A percentile compares a stretch with the other conserved stretches of the same genome.
Conservation (phyloP, 1,140 invertebrate species). For the Leptopilina clavipes region DNA sequence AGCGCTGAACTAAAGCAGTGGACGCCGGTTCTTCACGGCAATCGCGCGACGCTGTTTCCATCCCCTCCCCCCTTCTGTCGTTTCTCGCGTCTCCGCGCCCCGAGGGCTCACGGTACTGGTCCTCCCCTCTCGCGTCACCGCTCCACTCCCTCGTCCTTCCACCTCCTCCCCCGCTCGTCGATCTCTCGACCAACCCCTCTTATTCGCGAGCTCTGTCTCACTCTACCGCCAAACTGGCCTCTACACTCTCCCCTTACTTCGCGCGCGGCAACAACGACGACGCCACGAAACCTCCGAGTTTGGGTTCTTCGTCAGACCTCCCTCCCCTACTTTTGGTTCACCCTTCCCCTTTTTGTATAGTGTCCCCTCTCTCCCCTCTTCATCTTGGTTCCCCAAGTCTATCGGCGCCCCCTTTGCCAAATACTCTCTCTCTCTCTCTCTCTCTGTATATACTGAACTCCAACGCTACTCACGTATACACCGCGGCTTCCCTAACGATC, state of each 20-base stretch:
- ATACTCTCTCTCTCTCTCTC: not conserved
- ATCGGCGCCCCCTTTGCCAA: conserved; percentile 35
- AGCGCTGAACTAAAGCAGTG: conserved; percentile 62
- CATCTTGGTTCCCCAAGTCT: conserved; percentile 39
- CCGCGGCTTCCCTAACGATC: conserved; percentile 28
- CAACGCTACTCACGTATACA: conserved; percentile 15
- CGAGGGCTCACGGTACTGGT: conserved; percentile 36
- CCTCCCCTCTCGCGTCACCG: conserved; percentile 9
- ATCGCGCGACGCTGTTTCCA: not conserved
- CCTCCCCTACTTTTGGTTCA: not conserved
- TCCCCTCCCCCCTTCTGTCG: not conserved
- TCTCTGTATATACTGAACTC: conserved; percentile 6
- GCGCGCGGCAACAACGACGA: conserved; percentile 1
- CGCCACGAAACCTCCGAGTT: not conserved
- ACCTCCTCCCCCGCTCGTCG: not conserved
- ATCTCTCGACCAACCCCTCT: not conserved
- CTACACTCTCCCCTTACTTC: conserved; percentile 35
- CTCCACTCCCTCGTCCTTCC: not conserved
- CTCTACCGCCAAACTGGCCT: conserved; percentile 36
- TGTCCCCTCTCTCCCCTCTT: not conserved
- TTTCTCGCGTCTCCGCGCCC: not conserved
- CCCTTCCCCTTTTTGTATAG: not conserved
- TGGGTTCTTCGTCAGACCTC: not conserved
- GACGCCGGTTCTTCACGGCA: conserved; percentile 42
- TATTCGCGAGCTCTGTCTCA: conserved; percentile 4